Conservation (phyloP, 2,888 invertebrate species). For the Lottia gigantea region DNA sequence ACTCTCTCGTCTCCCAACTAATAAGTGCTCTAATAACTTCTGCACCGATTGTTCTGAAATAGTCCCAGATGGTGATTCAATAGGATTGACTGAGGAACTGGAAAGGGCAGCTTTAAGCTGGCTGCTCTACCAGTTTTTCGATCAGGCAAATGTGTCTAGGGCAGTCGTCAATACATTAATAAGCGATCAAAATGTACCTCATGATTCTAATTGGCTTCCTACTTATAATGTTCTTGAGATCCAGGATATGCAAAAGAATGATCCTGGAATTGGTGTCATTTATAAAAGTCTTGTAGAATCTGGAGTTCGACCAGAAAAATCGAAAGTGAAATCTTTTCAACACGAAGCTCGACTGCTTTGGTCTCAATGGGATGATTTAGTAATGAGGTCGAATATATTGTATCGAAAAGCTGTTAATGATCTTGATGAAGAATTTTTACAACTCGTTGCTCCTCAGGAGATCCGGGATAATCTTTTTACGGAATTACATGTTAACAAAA, state of each 20-base stretch:
- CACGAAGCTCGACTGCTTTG: constrained; percentile 18
- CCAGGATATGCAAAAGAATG: not conserved
- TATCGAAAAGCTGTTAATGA: constrained; percentile 18
- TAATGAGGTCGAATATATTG: constrained; percentile 20
- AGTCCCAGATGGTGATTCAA: not conserved
- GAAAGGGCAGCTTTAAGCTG: not conserved
- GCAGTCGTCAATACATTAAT: too few relatives aligned
- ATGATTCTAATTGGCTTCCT: constrained; percentile 7
- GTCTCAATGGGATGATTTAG: constrained; percentile 27
- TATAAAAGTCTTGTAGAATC: not conserved
- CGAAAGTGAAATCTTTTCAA: constrained; percentile 15
- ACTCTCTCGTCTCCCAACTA: not conserved
- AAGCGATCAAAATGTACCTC: not conserved
- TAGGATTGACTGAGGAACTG: not conserved
- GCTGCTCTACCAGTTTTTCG: too few relatives aligned
- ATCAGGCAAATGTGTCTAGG: too few relatives aligned
- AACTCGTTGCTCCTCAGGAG: constrained; percentile 25
- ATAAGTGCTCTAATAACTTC: not conserved
- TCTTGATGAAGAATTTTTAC: constrained; percentile 1
- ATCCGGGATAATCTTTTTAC: constrained; percentile 25
- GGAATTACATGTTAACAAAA: constrained; percentile 24
- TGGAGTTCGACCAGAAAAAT: not conserved
- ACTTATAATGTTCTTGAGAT: not conserved
- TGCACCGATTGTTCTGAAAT: not conserved
- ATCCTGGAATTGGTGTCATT: not conserved